Percentiles rank a stretch among this genome's conserved stretches.
phyloP scores from a whole-genome alignment of 2,797 vertebrate species.

The Sorex maritimensis region DNA sequence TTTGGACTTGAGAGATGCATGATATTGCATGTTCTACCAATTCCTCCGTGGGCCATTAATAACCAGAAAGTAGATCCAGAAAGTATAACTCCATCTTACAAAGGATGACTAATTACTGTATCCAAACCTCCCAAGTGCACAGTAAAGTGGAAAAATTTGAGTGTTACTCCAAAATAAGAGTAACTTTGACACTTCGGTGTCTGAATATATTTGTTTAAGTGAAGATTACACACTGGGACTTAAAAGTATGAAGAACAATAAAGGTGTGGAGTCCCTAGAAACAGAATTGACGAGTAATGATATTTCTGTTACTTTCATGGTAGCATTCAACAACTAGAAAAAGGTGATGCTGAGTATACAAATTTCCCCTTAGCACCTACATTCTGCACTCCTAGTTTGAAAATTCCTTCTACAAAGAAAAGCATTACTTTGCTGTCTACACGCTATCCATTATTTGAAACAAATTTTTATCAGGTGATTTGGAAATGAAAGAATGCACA shows the following conservation, averaged over 20 bases:
- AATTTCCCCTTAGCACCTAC: too few species aligned
- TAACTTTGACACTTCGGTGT: slow-evolving; percentile 92
- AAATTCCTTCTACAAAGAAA: too few species aligned
- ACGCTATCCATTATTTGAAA: slow-evolving; percentile 65
- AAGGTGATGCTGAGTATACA: too few species aligned
- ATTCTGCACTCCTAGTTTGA: too few species aligned
- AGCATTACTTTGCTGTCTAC: not conserved
- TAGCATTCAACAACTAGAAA: too few species aligned
- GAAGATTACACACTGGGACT: slow-evolving; percentile 96
- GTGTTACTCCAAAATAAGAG: slow-evolving; percentile 92
- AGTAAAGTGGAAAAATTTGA: slow-evolving; percentile 93
- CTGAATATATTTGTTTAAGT: slow-evolving; percentile 94
- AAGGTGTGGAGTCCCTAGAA: slow-evolving; percentile 18
- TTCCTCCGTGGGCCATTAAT: fast-evolving
- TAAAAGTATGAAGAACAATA: slow-evolving; percentile 90
- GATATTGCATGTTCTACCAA: slow-evolving; percentile 78
- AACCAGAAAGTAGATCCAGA: not conserved
- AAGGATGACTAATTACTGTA: slow-evolving; percentile 39
- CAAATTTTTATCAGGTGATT: slow-evolving; percentile 68
- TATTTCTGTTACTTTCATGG: too few species aligned
- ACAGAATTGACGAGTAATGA: too few species aligned
- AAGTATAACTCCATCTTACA: not conserved
- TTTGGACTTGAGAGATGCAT: slow-evolving; percentile 95
- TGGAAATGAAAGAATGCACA: slow-evolving; percentile 65
- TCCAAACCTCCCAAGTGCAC: slow-evolving; percentile 92